Percentiles rank a stretch among this genome's conserved stretches.
phyloP scores from a whole-genome alignment of 53 echinoderm and acorn worm species.

The Apostichopus leukothele region DNA sequence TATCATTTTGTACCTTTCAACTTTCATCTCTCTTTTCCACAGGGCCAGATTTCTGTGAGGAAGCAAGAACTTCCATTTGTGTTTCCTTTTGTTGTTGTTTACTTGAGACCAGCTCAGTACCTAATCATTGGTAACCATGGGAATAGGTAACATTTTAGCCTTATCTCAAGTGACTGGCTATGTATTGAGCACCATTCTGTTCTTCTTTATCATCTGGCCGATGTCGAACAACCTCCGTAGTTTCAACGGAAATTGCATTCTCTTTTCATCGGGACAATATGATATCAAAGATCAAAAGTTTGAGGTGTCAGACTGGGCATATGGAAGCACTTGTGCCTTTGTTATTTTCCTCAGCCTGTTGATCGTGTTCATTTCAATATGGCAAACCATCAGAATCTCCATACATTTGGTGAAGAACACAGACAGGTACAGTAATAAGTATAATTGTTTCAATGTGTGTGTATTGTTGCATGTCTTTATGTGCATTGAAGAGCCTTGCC shows the following conservation, averaged over 20 bases:
- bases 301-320: constrained; percentile 60
- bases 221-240: constrained; percentile 67
- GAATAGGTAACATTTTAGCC: constrained; percentile 82
- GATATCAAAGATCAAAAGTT: background rate
- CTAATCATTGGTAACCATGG: constrained; percentile 55
- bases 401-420: constrained; percentile 75
- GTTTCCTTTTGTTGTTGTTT: too few species aligned
- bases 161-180: constrained; percentile 83
- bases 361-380: constrained; percentile 60
- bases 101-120: too few species aligned
- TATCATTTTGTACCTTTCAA: too few species aligned
- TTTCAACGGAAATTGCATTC: constrained; percentile 74
- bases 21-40: too few species aligned
- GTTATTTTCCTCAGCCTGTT: constrained; percentile 71
- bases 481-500: too few species aligned
- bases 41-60: too few species aligned
- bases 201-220: constrained; percentile 77
- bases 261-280: constrained; percentile 65
- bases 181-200: constrained; percentile 71
- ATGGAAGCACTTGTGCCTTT: constrained; percentile 64
- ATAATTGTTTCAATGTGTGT: too few species aligned
- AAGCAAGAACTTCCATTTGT: too few species aligned
- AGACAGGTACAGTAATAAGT: constrained; percentile 67
- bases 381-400: constrained; percentile 75
- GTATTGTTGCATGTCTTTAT: too few species aligned